Evolutionary conservation across 2,888 invertebrate species (phyloP).

Genomic region (Nymphalis polychloros): DNA sequence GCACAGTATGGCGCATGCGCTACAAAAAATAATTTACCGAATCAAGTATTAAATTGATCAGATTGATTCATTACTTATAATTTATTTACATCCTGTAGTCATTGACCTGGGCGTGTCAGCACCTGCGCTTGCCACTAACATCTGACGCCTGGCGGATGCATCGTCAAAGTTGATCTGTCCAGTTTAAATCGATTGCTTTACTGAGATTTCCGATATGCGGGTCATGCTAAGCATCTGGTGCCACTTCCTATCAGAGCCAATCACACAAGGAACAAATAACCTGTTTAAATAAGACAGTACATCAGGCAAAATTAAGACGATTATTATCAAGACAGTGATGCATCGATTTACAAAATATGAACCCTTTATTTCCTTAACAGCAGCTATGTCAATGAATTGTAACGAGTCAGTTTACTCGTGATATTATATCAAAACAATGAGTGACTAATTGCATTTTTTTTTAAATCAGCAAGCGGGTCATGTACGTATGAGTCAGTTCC

Average conservation of each 20-base stretch:
- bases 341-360: no score
- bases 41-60: background rate
- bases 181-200: conserved; percentile 29
- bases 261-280: background rate
- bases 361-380: background rate
- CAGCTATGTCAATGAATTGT: background rate
- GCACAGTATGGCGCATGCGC: background rate
- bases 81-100: conserved; percentile 46
- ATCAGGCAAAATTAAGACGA: no score
- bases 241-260: background rate
- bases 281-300: background rate
- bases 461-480: conserved; percentile 9
- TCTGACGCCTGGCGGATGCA: conserved; percentile 45
- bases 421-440: background rate
- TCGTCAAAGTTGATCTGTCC: conserved; percentile 38
- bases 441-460: no score
- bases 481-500: conserved; percentile 27
- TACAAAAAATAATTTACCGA: background rate
- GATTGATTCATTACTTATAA: conserved; percentile 46
- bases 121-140: conserved; percentile 65
- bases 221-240: conserved; percentile 23
- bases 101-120: conserved; percentile 56
- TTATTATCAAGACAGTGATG: no score
- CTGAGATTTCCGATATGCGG: conserved; percentile 29
- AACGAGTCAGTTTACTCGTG: background rate